These are phyloP conservation scores for Bombyx huttoni DNA, from an alignment of 2,888 invertebrate species.

Conservation along the genomic window DNA sequence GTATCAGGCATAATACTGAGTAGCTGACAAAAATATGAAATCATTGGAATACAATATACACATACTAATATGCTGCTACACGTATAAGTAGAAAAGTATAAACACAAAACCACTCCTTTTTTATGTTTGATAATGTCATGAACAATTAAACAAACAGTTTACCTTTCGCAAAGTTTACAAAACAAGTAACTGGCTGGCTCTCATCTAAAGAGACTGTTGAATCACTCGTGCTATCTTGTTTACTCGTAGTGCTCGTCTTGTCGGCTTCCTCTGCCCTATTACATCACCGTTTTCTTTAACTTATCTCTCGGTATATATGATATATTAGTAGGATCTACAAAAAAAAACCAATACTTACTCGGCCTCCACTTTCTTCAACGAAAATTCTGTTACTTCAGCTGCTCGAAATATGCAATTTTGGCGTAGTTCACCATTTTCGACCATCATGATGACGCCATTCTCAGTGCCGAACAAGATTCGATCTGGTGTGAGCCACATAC, in stretches of 20 bases:
- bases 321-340: neutral
- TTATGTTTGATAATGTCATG: neutral
- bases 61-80: too few species aligned
- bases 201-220: constrained; percentile 19
- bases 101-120: too few species aligned
- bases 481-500: constrained; percentile 88
- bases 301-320: neutral
- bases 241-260: constrained; percentile 45
- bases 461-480: constrained; percentile 86
- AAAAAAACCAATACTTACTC: constrained; percentile 36
- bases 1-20: too few species aligned
- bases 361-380: constrained; percentile 74
- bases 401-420: constrained; percentile 75
- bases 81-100: too few species aligned
- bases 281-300: constrained; percentile 1
- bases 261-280: constrained; percentile 41
- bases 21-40: too few species aligned
- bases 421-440: constrained; percentile 89
- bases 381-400: constrained; percentile 70
- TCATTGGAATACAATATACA: too few species aligned
- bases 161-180: constrained; percentile 68
- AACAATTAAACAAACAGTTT: neutral
- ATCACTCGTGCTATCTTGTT: constrained; percentile 35
- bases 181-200: constrained; percentile 58
- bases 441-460: constrained; percentile 81